Evolutionary conservation across 2,888 invertebrate genomes (phyloP).

Genomic region (Amblyjoppa proteus): DNA sequence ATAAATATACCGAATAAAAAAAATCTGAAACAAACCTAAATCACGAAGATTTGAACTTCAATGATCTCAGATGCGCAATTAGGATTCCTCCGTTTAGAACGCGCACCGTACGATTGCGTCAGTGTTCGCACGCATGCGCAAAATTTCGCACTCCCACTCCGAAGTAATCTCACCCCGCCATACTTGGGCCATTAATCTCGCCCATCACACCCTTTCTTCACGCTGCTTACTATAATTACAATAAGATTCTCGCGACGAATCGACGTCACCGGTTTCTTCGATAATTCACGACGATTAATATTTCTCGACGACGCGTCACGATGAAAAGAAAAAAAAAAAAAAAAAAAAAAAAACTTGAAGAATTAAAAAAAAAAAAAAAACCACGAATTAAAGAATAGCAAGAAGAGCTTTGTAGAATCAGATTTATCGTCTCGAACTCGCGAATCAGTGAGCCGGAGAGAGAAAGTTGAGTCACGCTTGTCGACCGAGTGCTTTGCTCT

Average conservation of each 20-base stretch:
- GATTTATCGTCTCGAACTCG: slow-evolving; percentile 81
- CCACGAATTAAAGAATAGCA: slow-evolving; percentile 5
- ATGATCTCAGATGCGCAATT: no score
- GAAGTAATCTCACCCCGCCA: neutral
- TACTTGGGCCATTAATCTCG: neutral
- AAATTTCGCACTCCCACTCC: no score
- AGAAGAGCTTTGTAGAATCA: slow-evolving; percentile 73
- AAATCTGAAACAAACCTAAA: no score
- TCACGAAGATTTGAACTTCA: no score
- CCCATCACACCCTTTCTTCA: slow-evolving; percentile 1
- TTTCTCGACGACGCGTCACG: slow-evolving; percentile 70
- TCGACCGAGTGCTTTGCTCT: slow-evolving; percentile 33
- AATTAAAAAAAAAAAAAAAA: neutral
- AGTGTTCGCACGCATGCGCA: no score
- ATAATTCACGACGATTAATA: slow-evolving; percentile 81
- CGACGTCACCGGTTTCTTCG: slow-evolving; percentile 72
- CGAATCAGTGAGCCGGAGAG: slow-evolving; percentile 68
- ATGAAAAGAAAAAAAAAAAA: neutral
- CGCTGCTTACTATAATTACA: slow-evolving; percentile 9
- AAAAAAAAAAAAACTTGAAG: neutral
- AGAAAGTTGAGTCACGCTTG: slow-evolving; percentile 64
- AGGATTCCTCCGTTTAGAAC: no score
- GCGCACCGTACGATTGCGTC: no score
- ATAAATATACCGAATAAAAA: no score
- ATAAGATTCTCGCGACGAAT: slow-evolving; percentile 37